phyloP scores from a whole-genome alignment of 2,888 invertebrate genomes.

The Catocala sponsa region DNA sequence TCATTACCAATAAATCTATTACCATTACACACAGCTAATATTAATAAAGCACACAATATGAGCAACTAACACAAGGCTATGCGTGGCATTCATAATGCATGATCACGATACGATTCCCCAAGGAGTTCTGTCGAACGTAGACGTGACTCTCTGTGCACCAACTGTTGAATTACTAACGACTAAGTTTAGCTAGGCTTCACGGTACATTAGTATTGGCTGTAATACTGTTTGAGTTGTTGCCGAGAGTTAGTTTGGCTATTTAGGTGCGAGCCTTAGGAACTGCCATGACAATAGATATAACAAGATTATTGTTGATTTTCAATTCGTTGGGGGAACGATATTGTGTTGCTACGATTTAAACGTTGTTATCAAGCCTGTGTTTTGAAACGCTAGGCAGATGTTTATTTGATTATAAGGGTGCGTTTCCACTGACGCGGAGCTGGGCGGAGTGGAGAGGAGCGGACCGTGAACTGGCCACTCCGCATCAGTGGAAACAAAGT shows the following conservation, averaged over 20 bases:
- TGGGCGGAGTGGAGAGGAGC: no score
- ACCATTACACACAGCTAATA: conserved; percentile 2
- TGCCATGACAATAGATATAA: no score
- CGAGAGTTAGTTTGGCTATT: conserved; percentile 1
- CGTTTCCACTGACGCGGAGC: no score
- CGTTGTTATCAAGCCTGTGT: no score
- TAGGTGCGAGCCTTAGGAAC: background rate
- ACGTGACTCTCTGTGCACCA: conserved; percentile 37
- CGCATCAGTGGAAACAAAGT: no score
- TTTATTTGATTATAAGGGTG: no score
- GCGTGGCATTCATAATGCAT: conserved; percentile 35
- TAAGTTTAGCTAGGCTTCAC: conserved; percentile 40
- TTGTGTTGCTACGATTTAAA: no score
- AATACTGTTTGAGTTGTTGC: conserved; percentile 36
- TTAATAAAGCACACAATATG: conserved; percentile 11
- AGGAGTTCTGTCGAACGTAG: conserved; percentile 39
- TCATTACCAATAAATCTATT: background rate
- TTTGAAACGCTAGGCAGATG: no score
- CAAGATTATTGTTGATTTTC: no score
- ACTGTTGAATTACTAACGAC: conserved; percentile 47
- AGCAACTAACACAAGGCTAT: conserved; percentile 7
- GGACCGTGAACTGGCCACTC: no score
- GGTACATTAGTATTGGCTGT: conserved; percentile 43
- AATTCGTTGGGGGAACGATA: no score
- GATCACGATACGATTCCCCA: conserved; percentile 21